Evolutionary conservation across 2,113 vertebrate genomes (phyloP).

Genomic region (Procavia capensis): DNA sequence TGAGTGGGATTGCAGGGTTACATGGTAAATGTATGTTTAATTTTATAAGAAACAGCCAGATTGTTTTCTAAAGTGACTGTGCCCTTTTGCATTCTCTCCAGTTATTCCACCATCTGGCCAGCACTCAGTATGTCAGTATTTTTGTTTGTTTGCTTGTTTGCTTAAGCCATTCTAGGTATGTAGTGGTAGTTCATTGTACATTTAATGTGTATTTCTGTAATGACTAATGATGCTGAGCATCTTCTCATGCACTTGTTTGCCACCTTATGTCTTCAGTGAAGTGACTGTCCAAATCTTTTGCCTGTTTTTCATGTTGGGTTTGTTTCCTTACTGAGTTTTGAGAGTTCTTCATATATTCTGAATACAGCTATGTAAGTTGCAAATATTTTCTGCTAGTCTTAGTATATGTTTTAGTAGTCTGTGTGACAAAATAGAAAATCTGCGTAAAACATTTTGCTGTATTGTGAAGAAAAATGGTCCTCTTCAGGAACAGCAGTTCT

Average conservation of each 20-base stretch:
- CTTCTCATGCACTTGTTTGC: neutral
- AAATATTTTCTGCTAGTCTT: no score
- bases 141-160: no score
- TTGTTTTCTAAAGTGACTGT: neutral
- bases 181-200: neutral
- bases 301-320: no score
- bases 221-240: neutral
- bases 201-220: constrained; percentile 8
- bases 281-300: no score
- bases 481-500: neutral
- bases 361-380: no score
- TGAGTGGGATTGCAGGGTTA: neutral
- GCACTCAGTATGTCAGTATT: neutral
- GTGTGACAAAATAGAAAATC: neutral
- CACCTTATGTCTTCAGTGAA: neutral
- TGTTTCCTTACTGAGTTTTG: no score
- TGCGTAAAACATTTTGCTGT: neutral
- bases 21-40: neutral
- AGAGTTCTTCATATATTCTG: no score
- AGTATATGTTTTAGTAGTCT: neutral
- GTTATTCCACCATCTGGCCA: neutral
- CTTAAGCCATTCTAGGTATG: neutral
- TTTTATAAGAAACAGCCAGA: neutral
- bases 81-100: neutral
- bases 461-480: neutral